Evolutionary conservation across 2,888 invertebrate species (phyloP), one percentile per base, ranked within the genome.

Genomic region (Minunthozetes semirufus): DNA sequence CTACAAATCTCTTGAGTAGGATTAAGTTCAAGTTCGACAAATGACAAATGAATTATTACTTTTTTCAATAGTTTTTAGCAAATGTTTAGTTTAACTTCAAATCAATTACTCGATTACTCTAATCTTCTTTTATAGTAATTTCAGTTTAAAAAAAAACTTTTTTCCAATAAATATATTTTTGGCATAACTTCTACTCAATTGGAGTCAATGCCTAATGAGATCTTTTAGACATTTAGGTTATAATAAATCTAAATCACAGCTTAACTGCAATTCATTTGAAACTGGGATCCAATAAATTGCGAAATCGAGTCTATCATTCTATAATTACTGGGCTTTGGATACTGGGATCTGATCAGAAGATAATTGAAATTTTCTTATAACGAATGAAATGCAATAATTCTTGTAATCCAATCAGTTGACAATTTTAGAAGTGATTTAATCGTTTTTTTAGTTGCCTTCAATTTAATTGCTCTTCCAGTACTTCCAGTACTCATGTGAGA

Each of bases 181-280:
- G 33, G 42, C 42, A 42, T 42, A 6, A 42, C 42, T 42, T 42
- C 13, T 6, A 8, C 42, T 42, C n/a, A n/a, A n/a, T n/a, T n/a
- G n/a, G n/a, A n/a, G n/a, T n/a, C n/a, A 42, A 13, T 42, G 42
- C 11, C 13, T 42, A 9, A 42, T 42, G 42, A 42, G 42, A 42
- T 9, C 42, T 42, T 6, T 42, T 42, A 42, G 42, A 42, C 42
- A 42, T 42, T 33, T 61, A 2, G 4, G 38, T 33, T 38, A 29
- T 11, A 33, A 66, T 66, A 66, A 66, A 66, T 66, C 63, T 66
- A 38, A 66, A 38, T 38, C 38, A 66, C 63, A 38, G 38, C 19
- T 66, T 9, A 63, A 56, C 8, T 25, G 25, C 56, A 25, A 25
- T 56, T 56, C 15, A 27, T 11, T 29, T 22, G 13, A 22, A 56